Evolutionary conservation across 2,888 invertebrate genomes (phyloP), one percentile per base, ranked within the genome.

Genomic region (Asteroscopus sphinx): DNA sequence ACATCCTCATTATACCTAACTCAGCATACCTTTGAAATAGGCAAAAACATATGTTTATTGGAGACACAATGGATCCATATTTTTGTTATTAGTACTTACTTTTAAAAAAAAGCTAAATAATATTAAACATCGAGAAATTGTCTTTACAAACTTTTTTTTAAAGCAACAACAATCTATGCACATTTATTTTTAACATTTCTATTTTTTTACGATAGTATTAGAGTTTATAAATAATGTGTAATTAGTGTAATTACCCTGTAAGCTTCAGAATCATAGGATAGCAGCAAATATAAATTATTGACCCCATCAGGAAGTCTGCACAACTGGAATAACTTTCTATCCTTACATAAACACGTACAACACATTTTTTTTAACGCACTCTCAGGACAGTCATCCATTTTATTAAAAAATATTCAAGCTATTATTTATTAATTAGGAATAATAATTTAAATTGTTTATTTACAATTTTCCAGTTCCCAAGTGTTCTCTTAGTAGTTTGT

Each of bases 321-420:
- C 5, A 92, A 65, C 45, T 88, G 85, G 33, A 63, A 79, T 26
- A 91, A 62, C 37, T 85, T 86, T 28, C 92, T 80, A 44, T 89
- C 81, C 33, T 63, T 69, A 59, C 89, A 83, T 1, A 92, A 71
- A 66, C 92, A 92, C 0, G 89, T 89, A 71, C 91, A 90, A 61
- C 91, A 91, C 12, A 90, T 42, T 6, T 76, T 81, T 70, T 80
- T 87, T 53, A 88, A 48, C 2, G 66, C 54, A 21, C 56, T 40
- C 68, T 83, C 82, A 2, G 76, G 33, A 17, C 51, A 58, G 8
- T 84, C 82, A 16, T 86, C 82, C 88, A 88, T 87, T 40, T 26
- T 62, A 26, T 3, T 40, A 0, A 11, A 26, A 26, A n/a, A 2
- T 30, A 3, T 30, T 6, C 13, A 4, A 33, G 7, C 13, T 3